A percentile compares a stretch with the other conserved stretches of the same genome.
Evolutionary conservation across 1,140 invertebrate species (phyloP).

Genomic region (Leptonema lineaticorne): DNA sequence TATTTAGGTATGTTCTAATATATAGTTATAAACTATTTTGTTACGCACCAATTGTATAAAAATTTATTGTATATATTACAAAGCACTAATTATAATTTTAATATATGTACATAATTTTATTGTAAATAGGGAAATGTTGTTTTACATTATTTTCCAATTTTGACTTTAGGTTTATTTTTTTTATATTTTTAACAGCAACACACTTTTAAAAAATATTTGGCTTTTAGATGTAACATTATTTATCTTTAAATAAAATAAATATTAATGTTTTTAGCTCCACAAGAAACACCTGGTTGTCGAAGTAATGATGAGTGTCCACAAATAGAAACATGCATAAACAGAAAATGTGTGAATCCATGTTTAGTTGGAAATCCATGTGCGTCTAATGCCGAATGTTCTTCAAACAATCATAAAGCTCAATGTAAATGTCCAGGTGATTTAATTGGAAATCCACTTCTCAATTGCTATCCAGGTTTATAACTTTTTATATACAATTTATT

Average conservation of each 20-base stretch:
- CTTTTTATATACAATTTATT: conserved; percentile 9
- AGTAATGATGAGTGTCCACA: conserved; percentile 70
- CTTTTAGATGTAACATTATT: not conserved
- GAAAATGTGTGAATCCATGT: conserved; percentile 77
- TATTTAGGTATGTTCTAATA: conserved; percentile 6
- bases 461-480: conserved; percentile 68
- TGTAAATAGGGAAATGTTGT: not conserved
- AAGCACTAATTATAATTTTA: not conserved
- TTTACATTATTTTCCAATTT: conserved; percentile 5
- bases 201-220: conserved; percentile 12
- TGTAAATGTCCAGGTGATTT: conserved; percentile 76
- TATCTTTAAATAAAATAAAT: not conserved
- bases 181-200: conserved; percentile 27
- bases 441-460: conserved; percentile 77
- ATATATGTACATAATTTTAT: not conserved
- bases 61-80: conserved; percentile 12
- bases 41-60: conserved; percentile 8
- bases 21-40: not conserved
- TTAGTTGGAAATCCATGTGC: conserved; percentile 73
- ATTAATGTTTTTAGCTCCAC: conserved; percentile 46
- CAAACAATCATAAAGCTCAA: conserved; percentile 71
- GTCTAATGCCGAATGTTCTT: conserved; percentile 73
- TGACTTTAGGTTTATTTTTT: conserved; percentile 5
- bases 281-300: conserved; percentile 63
- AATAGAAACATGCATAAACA: conserved; percentile 71